These are phyloP conservation scores for Heteropelma amictum DNA, from an alignment of 2,888 invertebrate species.

Conservation along the genomic window DNA sequence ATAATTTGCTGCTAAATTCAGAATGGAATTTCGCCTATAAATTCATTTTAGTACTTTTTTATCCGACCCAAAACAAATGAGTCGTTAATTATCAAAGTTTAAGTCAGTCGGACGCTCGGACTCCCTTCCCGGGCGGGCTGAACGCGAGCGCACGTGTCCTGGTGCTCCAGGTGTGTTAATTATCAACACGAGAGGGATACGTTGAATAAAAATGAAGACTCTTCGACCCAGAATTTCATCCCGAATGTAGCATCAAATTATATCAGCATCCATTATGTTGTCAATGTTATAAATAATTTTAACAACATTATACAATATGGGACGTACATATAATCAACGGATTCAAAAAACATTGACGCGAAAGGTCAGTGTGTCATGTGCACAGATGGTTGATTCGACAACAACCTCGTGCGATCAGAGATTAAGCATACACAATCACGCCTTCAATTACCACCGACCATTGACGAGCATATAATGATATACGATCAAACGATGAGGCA, in stretches of 20 bases:
- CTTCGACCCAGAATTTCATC: not conserved
- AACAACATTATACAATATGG: too few species aligned
- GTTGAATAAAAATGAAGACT: not conserved
- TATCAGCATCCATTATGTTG: too few species aligned
- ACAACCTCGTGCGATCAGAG: not conserved
- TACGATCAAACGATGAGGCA: constrained; percentile 7
- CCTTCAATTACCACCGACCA: constrained; percentile 13
- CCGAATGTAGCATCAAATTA: not conserved
- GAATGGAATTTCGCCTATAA: too few species aligned
- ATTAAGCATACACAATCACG: constrained; percentile 15
- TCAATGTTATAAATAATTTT: too few species aligned
- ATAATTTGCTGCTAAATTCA: not conserved
- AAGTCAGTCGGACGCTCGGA: too few species aligned
- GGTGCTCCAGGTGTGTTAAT: not conserved
- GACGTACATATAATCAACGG: not conserved
- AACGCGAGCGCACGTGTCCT: not conserved
- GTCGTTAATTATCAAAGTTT: too few species aligned
- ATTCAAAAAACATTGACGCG: too few species aligned
- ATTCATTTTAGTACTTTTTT: too few species aligned
- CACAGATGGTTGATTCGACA: constrained; percentile 11
- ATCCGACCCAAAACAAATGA: too few species aligned
- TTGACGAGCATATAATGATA: not conserved
- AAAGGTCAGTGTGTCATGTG: too few species aligned
- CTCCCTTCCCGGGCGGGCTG: too few species aligned
- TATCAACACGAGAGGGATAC: not conserved